These are phyloP conservation scores for Armadillidium nasatum DNA, from an alignment of 1,140 invertebrate genomes.

Conservation along the genomic window DNA sequence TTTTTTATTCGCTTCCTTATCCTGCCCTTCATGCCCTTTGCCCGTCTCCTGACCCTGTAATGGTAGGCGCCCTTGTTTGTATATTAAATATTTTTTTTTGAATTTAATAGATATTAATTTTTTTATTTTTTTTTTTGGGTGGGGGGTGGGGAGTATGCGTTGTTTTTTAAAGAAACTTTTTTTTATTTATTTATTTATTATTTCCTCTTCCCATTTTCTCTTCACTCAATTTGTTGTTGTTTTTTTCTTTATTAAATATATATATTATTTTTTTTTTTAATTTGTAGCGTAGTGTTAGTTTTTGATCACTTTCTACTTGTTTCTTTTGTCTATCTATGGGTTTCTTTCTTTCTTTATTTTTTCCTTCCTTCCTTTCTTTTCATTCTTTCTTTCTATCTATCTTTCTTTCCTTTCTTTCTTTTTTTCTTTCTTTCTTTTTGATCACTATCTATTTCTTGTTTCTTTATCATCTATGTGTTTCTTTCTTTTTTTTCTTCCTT, in stretches of 20 bases:
- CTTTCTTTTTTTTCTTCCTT: not conserved
- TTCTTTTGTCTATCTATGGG: no score
- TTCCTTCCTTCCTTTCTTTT: no score
- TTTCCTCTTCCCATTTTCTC: slow-evolving; percentile 1
- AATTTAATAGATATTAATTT: not conserved
- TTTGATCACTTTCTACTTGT: no score
- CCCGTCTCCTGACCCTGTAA: not conserved
- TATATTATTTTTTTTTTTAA: no score
- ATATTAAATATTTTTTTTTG: not conserved
- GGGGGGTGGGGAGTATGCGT: no score
- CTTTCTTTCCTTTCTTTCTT: no score
- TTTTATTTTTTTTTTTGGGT: not conserved
- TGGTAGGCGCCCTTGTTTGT: not conserved
- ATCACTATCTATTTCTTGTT: no score
- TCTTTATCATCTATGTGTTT: not conserved
- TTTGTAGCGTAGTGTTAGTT: no score
- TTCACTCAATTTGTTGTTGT: not conserved
- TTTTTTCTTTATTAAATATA: not conserved
- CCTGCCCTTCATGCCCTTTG: not conserved
- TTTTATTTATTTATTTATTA: not conserved
- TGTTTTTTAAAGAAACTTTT: no score
- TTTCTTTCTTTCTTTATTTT: not conserved
- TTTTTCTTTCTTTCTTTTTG: no score
- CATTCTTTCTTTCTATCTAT: no score
- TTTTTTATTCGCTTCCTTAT: not conserved